Percentiles rank a stretch among this genome's conserved stretches.
Conservation (phyloP, 2,113 vertebrate species). For the Campylomormyrus tamandua region DNA sequence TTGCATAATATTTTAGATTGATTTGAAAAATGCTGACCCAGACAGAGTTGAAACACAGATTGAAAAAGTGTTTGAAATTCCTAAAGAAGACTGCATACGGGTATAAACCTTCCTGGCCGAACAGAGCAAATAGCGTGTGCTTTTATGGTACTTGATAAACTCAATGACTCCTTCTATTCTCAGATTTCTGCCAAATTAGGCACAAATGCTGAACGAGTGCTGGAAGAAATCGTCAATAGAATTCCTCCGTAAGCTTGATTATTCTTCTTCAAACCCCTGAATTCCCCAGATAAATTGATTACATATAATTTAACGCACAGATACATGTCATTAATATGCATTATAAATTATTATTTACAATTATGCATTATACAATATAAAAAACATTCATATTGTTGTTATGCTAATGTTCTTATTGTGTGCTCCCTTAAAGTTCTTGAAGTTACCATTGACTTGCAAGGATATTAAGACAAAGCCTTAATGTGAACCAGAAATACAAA, state of each 20-base stretch:
- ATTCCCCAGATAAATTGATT: not conserved
- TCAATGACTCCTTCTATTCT: constrained; percentile 26
- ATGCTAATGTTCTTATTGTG: not conserved
- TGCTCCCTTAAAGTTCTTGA: not conserved
- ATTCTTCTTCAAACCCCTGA: not conserved
- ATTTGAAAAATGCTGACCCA: constrained; percentile 91
- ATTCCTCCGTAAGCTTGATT: constrained; percentile 79
- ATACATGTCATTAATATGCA: not conserved
- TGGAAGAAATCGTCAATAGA: constrained; percentile 75
- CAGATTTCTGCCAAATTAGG: constrained; percentile 95
- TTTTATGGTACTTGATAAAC: not conserved
- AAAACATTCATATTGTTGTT: not conserved
- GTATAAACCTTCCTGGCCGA: constrained; percentile 46
- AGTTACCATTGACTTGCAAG: not conserved
- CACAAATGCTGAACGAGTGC: constrained; percentile 80
- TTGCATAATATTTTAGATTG: constrained; percentile 69
- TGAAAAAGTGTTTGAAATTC: constrained; percentile 90
- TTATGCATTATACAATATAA: not conserved
- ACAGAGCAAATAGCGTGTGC: not conserved
- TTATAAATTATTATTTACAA: not conserved
- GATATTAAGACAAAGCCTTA: not conserved
- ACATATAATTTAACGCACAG: not conserved
- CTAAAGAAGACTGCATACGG: constrained; percentile 76
- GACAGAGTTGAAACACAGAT: constrained; percentile 85
- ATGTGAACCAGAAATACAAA: not conserved